phyloP scores from a whole-genome alignment of 1,140 invertebrate species.

The Brachionus angularis region DNA sequence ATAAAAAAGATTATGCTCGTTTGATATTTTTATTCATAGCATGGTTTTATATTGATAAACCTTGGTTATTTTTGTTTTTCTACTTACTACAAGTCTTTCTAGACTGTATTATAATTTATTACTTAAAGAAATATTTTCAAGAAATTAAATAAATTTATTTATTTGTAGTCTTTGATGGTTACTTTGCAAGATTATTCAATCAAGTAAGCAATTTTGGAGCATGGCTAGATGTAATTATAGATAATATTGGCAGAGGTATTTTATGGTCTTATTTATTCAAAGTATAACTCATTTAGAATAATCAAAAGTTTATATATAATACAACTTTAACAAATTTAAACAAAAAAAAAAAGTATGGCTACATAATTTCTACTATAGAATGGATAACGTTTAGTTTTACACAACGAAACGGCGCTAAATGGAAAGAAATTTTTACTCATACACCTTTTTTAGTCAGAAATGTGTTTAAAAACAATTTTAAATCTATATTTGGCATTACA shows the following conservation, averaged over 20 bases:
- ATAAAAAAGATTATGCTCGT: slow-evolving; percentile 30
- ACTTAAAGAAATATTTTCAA: neutral
- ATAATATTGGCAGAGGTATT: slow-evolving; percentile 30
- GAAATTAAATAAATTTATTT: neutral
- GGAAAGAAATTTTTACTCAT: slow-evolving; percentile 26
- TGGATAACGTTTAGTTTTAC: slow-evolving; percentile 32
- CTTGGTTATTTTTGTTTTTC: slow-evolving; percentile 1
- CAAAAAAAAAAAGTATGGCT: slow-evolving; percentile 27
- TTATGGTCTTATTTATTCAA: slow-evolving; percentile 2
- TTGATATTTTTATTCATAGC: slow-evolving; percentile 17
- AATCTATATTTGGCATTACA: neutral
- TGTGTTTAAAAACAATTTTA: slow-evolving; percentile 35
- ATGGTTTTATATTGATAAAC: slow-evolving; percentile 19
- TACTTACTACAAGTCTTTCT: slow-evolving; percentile 28
- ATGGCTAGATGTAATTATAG: slow-evolving; percentile 41
- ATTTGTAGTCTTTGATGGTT: slow-evolving; percentile 39
- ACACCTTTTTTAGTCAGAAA: slow-evolving; percentile 2
- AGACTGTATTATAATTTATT: slow-evolving; percentile 7
- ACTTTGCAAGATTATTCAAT: slow-evolving; percentile 28
- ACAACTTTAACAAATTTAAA: too few relatives aligned
- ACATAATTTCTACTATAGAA: slow-evolving; percentile 15
- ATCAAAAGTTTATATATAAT: slow-evolving; percentile 3
- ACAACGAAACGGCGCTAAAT: slow-evolving; percentile 12
- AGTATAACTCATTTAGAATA: neutral
- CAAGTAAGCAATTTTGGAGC: slow-evolving; percentile 35